Base-by-base conservation (phyloP, 2,113 vertebrate genomes). In the Leptobrachium leishanense region DNA sequence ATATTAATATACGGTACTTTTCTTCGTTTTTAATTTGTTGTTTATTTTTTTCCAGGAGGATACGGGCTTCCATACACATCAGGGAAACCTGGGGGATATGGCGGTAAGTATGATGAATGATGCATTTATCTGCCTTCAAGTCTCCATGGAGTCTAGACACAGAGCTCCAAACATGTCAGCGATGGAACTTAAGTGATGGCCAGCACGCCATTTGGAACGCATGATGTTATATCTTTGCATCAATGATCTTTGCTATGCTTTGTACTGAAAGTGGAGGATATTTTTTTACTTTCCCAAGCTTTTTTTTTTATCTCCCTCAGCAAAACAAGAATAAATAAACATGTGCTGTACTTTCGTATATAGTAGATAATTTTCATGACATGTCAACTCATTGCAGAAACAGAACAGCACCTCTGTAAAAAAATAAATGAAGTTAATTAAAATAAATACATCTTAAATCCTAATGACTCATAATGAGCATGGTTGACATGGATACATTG, bases 21-120 rank as follows among this genome's bases (percentile, higher is more conserved):
- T 10, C 8, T 44, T 50, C 2, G 3, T n/a, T 50, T 44, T 41
- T 12, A 10, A n/a, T 50, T 2, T 8, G 2, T 40, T 8, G 2
- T 15, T 44, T 69, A 79, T 83, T 20, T 76, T 85, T 86, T 83
- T 85, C 64, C 84, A 98, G 97, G 95, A 87, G 94, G 89, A 77
- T 95, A 94, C 53, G 94, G 95, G 84, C 86, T 94, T 81, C 95
- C 95, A 81, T 90, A 91, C 85, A 92, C 82, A 75, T 91, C 89
- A 53, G 94, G 95, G 78, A 96, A 95, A 90, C 84, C 64, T 68
- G 78, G 77, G 68, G 76, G 74, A 41, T 72, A 41, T 41, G 76
- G 74, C 3, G 74, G 78, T 81, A 68, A 13, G 78, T 81, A 5
- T 42, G 8, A 6, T 31, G 15, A 55, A 67, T 66, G 2, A 68